Evolutionary conservation across 1,140 invertebrate species (phyloP), one percentile per base, ranked within the genome.

Genomic region (Drosophila punjabiensis): DNA sequence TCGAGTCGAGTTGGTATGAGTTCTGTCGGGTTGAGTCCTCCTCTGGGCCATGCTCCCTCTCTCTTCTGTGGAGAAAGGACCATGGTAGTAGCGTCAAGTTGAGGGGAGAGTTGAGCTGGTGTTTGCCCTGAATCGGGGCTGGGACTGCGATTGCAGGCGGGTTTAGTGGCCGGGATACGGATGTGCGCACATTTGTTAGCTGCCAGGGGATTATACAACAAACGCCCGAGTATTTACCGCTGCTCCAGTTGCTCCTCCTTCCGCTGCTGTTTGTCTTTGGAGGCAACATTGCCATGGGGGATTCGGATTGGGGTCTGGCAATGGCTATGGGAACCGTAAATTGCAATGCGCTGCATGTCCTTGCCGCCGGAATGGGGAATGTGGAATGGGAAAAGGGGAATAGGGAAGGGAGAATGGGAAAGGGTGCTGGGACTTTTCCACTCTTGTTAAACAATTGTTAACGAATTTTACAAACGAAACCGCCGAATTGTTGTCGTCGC

Each of bases 121-220:
- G 76, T 82, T 86, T 86, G 83, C 62, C 45, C 50, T 39, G 56
- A 61, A 66, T 76, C 58, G 82, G 39, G 41, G 33, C 37, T 58
- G 62, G 60, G 59, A 35, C 41, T 41, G 45, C 43, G 20, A 33
- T 74, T 73, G 68, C 68, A 73, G 69, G 70, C 68, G 71, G 68
- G 78, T 79, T 75, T 69, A 68, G 81, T 67, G 81, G 73, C 78
- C 81, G 63, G 81, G 79, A 89, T 79, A 89, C 69, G 84, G 69
- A 88, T 89, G 85, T 89, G 85, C 60, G 78, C 69, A 85, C 81
- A 88, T 88, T 88, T 88, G 85, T 88, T 84, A 84, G 81, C 85
- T 84, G 85, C 81, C 85, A 69, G 81, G 69, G 85, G 85, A 89
- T 85, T 88, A 88, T 81, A 88, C 62, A 81, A 79, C 81, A 79